Conservation (phyloP, 1,140 invertebrate species). For the Lanistes nyassanus region DNA sequence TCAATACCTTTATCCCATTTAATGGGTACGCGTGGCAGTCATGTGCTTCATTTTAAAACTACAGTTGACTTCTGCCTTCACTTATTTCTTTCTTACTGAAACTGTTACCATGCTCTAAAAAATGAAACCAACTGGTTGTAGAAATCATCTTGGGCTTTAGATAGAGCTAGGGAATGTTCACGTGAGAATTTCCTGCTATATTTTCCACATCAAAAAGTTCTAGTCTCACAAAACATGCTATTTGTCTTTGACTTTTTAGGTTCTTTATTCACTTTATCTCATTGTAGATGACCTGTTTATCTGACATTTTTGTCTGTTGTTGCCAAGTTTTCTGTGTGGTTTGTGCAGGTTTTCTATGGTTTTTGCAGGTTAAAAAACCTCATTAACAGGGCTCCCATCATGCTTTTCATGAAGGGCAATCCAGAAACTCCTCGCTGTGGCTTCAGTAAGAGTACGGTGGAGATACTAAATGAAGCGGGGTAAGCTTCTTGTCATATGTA, state of each 20-base stretch:
- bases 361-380: conserved; percentile 55
- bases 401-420: conserved; percentile 98
- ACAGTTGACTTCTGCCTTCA: too few relatives aligned
- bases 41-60: too few relatives aligned
- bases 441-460: conserved; percentile 61
- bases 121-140: too few relatives aligned
- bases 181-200: too few relatives aligned
- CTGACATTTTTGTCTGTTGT: background rate
- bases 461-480: conserved; percentile 56
- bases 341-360: background rate
- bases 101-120: too few relatives aligned
- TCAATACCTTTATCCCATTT: too few relatives aligned
- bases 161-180: too few relatives aligned
- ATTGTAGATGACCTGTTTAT: background rate
- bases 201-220: background rate
- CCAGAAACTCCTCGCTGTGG: conserved; percentile 85
- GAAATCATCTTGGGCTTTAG: too few relatives aligned
- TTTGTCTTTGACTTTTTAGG: background rate
- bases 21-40: too few relatives aligned
- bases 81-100: too few relatives aligned
- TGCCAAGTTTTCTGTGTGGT: background rate
- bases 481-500: too few relatives aligned
- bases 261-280: background rate
- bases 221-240: background rate
- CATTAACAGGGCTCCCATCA: conserved; percentile 71